phyloP scores from a whole-genome alignment of 2,113 vertebrate species.

The Antidorcas marsupialis region DNA sequence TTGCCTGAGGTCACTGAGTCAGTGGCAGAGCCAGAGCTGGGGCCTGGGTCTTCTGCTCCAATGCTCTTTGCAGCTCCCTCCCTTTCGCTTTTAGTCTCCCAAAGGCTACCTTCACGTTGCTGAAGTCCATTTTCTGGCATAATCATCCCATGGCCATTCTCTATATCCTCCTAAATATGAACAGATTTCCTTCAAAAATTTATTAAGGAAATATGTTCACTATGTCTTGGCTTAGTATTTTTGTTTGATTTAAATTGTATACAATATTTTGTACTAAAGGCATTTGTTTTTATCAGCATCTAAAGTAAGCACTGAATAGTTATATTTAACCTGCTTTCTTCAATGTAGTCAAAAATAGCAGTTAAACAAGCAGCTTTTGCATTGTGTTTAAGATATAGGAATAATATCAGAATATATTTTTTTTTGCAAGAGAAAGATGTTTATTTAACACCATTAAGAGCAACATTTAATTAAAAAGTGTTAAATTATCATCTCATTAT shows the following conservation, averaged over 20 bases:
- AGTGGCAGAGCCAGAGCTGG: background rate
- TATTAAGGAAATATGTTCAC: background rate
- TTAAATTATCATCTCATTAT: background rate
- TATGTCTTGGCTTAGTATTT: constrained; percentile 3
- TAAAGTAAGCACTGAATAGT: background rate
- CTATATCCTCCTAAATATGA: background rate
- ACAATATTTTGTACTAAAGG: background rate
- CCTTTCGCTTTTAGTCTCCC: background rate
- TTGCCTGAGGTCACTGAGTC: background rate
- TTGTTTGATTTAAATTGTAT: background rate
- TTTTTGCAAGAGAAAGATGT: constrained; percentile 9
- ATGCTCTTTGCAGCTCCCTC: background rate
- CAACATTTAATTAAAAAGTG: constrained; percentile 15
- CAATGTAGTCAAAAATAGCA: background rate
- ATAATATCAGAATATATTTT: constrained; percentile 3
- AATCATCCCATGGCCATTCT: background rate
- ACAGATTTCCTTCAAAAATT: background rate
- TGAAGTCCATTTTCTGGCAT: background rate
- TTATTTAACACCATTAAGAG: background rate
- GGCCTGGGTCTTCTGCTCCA: background rate
- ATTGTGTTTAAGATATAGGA: background rate
- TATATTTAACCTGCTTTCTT: background rate
- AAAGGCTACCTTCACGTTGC: background rate
- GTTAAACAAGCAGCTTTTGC: background rate
- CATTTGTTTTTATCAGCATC: background rate